Conservation (phyloP, 2,888 invertebrate genomes). For the Sesia bembeciformis region DNA sequence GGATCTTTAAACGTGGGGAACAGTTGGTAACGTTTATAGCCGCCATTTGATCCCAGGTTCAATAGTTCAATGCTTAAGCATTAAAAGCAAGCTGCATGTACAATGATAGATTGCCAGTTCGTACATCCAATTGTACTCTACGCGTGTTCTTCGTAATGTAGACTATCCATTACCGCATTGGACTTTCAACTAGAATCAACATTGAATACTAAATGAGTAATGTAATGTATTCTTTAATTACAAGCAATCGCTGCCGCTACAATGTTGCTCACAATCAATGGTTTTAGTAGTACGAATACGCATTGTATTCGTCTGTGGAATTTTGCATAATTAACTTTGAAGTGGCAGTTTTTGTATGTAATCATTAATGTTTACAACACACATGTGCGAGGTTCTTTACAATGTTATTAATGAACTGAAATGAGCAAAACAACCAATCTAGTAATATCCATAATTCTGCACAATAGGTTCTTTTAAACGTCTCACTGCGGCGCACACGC, state of each 20-base stretch:
- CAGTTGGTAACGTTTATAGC: slow-evolving; percentile 31
- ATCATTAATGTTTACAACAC: slow-evolving; percentile 37
- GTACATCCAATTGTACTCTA: not conserved
- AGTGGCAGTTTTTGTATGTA: slow-evolving; percentile 58
- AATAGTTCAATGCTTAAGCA: slow-evolving; percentile 35
- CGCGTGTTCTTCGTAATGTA: not conserved
- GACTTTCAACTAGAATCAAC: slow-evolving; percentile 2
- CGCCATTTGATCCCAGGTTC: slow-evolving; percentile 37
- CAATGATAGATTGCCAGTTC: slow-evolving; percentile 10
- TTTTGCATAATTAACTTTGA: slow-evolving; percentile 62
- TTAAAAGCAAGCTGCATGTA: slow-evolving; percentile 16
- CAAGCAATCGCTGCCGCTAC: slow-evolving; percentile 13
- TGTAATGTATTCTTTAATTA: slow-evolving; percentile 1
- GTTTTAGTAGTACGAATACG: slow-evolving; percentile 24
- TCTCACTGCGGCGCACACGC: too few relatives aligned
- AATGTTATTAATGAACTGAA: slow-evolving; percentile 48
- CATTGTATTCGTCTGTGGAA: slow-evolving; percentile 51
- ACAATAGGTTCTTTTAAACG: not conserved
- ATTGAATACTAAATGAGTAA: slow-evolving; percentile 6
- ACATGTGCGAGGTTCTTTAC: slow-evolving; percentile 37
- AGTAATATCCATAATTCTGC: not conserved
- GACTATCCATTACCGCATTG: not conserved
- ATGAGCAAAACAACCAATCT: slow-evolving; percentile 15
- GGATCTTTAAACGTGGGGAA: slow-evolving; percentile 27
- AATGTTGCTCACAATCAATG: slow-evolving; percentile 38